Conservation (phyloP, 2,888 invertebrate species). For the Apodemia zela region DNA sequence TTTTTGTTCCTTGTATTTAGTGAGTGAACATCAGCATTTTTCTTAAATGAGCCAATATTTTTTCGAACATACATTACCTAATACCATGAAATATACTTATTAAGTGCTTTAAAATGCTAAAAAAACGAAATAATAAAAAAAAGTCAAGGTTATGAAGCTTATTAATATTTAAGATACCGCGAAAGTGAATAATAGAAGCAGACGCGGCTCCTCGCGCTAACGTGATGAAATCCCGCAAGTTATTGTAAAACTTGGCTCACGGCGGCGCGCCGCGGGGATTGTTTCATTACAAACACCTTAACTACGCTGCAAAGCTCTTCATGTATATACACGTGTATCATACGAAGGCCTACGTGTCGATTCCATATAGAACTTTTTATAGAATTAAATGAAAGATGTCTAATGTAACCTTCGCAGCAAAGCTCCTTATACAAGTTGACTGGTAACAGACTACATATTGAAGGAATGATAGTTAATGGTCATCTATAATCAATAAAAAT, state of each 20-base stretch:
- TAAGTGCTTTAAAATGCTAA: not conserved
- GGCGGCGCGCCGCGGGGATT: slow-evolving; percentile 1
- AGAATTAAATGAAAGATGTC: not conserved
- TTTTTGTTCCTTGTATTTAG: no score
- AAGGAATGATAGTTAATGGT: no score
- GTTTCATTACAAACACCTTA: slow-evolving; percentile 1
- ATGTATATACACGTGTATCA: not conserved
- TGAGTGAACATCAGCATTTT: no score
- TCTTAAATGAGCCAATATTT: no score
- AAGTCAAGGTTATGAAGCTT: not conserved
- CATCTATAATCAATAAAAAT: no score
- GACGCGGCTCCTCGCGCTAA: not conserved
- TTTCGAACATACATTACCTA: no score
- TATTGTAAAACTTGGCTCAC: slow-evolving; percentile 21
- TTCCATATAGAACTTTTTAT: not conserved
- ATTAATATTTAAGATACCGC: slow-evolving; percentile 1
- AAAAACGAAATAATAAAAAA: not conserved
- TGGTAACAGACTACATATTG: no score
- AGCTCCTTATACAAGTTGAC: no score
- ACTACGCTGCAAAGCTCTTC: not conserved
- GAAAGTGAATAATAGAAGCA: not conserved
- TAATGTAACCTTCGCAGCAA: not conserved
- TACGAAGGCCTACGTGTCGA: not conserved
- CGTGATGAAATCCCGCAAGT: slow-evolving; percentile 22
- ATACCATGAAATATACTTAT: no score